phyloP scores from a whole-genome alignment of 2,797 vertebrate species.

The Cichlasoma orientale region DNA sequence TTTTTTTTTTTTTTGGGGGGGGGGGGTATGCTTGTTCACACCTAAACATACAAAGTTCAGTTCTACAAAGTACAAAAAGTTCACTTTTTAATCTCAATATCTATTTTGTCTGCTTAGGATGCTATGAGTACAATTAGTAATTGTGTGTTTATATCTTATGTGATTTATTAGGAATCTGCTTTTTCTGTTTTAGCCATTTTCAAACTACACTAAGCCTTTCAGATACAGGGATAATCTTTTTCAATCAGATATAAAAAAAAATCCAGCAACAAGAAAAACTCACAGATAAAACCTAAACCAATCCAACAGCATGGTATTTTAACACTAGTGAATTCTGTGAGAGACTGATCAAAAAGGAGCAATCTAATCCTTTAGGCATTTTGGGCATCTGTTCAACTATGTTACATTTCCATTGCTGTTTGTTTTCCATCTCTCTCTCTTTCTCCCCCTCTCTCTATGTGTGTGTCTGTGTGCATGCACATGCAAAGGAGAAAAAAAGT shows the following conservation, averaged over 20 bases:
- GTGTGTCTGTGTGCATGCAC: not conserved
- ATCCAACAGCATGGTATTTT: conserved; percentile 61
- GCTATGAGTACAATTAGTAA: conserved; percentile 56
- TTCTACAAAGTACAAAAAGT: conserved; percentile 11
- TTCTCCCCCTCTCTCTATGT: not conserved
- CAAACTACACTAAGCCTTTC: conserved; percentile 66
- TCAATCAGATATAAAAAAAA: conserved; percentile 41
- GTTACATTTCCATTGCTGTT: conserved; percentile 27
- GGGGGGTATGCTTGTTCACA: not conserved
- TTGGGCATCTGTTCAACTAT: conserved; percentile 63
- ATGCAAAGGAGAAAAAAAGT: not conserved
- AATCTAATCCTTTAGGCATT: conserved; percentile 70
- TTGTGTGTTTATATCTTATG: conserved; percentile 72
- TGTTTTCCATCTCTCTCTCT: not conserved
- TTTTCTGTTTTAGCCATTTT: conserved; percentile 66
- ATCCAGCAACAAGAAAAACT: conserved; percentile 43
- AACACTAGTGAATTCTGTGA: conserved; percentile 61
- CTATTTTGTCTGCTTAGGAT: conserved; percentile 65
- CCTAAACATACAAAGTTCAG: not conserved
- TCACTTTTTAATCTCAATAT: conserved; percentile 52
- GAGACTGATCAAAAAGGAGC: conserved; percentile 67
- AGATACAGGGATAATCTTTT: conserved; percentile 72
- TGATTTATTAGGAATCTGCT: conserved; percentile 71
- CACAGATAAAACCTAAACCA: conserved; percentile 62
- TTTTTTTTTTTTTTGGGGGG: not conserved